A percentile compares a stretch with the other conserved stretches of the same genome.
These are phyloP conservation scores for Glaucopsyche alexis DNA, from an alignment of 2,888 invertebrate species.

Conservation along the genomic window DNA sequence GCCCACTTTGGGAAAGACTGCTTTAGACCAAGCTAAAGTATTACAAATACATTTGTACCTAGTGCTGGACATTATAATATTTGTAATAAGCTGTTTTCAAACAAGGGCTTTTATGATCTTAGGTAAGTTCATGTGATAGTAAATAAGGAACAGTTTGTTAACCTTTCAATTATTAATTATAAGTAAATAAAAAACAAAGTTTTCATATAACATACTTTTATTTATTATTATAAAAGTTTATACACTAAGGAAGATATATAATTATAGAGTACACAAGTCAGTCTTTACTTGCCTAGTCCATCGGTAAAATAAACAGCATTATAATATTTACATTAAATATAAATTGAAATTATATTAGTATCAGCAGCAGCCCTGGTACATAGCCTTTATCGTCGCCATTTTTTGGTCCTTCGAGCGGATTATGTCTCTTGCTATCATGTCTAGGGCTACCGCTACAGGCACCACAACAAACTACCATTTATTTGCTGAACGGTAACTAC, in stretches of 20 bases:
- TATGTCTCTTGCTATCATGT: background rate
- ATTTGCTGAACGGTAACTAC: slow-evolving; percentile 33
- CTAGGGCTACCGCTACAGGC: slow-evolving; percentile 46
- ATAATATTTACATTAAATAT: slow-evolving; percentile 42
- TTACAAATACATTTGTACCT: too few species aligned
- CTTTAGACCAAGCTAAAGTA: background rate
- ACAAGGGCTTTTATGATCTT: too few species aligned
- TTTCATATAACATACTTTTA: slow-evolving; percentile 56
- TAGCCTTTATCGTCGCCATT: background rate
- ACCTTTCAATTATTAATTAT: background rate
- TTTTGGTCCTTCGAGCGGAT: background rate
- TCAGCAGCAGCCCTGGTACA: slow-evolving; percentile 33
- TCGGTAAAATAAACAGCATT: slow-evolving; percentile 60
- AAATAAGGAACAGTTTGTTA: too few species aligned
- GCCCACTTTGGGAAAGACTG: too few species aligned
- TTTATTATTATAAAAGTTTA: slow-evolving; percentile 61
- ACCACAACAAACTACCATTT: slow-evolving; percentile 44
- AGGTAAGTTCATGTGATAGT: too few species aligned
- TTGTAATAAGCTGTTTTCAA: too few species aligned
- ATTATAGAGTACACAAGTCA: slow-evolving; percentile 72
- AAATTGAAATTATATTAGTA: slow-evolving; percentile 36
- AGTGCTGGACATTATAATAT: background rate
- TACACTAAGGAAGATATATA: slow-evolving; percentile 65
- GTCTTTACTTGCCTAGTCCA: slow-evolving; percentile 78
- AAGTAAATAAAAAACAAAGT: slow-evolving; percentile 22